Base-by-base conservation (phyloP, 2,888 invertebrate species). In the Nemapogon koenigi region DNA sequence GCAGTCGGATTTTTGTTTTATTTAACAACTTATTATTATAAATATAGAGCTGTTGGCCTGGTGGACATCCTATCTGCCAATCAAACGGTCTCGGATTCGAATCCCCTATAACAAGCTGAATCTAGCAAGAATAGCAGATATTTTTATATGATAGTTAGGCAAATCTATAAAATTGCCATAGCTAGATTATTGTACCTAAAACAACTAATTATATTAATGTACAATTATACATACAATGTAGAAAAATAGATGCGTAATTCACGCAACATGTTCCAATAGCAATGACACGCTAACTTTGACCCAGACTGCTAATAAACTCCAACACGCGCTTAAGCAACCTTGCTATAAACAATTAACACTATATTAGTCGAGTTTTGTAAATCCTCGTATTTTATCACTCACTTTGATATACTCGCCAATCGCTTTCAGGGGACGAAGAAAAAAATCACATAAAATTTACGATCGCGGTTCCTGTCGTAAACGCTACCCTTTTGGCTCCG, bases 361-460 rank as follows among this genome's bases (percentile, higher is more conserved):
- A 28, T 28, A 10, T 3, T n/a, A 15, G 8, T 11, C 22, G 8
- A 7, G 6, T 22, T 7, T 22, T 22, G 22, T 27, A 27, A 4
- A 6, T 11, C n/a, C 13, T n/a, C 10, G 4, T 11, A 6, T 11
- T 11, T 27, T 11, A 4, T 6, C 27, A 27, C 27, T 13, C 27
- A 11, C n/a, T 27, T 27, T 11, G 13, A 27, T n/a, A 27, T 27
- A 13, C 13, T 27, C 27, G 27, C 27, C n/a, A 10, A 11, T 22
- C 27, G 4, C 13, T 10, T 27, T 27, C 13, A 27, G 13, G 11
- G n/a, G n/a, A 27, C 4, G 13, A 27, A 6, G 27, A n/a, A 27
- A 13, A 27, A 13, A 62, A 60, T 58, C 55, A 52, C 59, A 62
- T 72, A 70, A 73, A 72, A 55, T 68, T 70, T 69, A 70, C 54